Conservation (phyloP, 2,113 vertebrate species). For the Tachysurus fulvidraco region DNA sequence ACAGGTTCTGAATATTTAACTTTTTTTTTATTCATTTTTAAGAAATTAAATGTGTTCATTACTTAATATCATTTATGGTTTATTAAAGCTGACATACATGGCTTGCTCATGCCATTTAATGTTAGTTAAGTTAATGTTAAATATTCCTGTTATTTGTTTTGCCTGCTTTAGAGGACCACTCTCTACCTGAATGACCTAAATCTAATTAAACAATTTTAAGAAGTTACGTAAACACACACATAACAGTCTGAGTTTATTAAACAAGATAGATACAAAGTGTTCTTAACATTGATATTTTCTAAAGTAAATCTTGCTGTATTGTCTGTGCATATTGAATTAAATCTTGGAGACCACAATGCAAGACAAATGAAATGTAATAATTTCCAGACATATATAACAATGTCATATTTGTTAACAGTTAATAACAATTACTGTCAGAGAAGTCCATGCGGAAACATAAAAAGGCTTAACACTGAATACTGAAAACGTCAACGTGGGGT, state of each 20-base stretch:
- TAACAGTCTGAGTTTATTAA: constrained; percentile 80
- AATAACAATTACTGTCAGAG: constrained; percentile 87
- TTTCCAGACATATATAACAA: constrained; percentile 86
- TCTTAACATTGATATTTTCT: constrained; percentile 74
- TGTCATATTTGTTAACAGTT: constrained; percentile 86
- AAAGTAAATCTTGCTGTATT: constrained; percentile 72
- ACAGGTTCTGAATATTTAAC: not conserved
- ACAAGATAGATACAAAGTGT: constrained; percentile 80
- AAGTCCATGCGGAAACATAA: constrained; percentile 87
- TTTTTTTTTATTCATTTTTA: not conserved
- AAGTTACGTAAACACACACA: constrained; percentile 53
- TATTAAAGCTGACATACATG: not conserved
- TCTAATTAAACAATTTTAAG: not conserved
- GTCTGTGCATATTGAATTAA: constrained; percentile 75
- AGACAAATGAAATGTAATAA: constrained; percentile 74
- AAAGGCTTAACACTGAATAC: constrained; percentile 86
- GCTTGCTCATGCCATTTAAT: not conserved
- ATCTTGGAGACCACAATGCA: constrained; percentile 79
- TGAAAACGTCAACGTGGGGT: constrained; percentile 80
- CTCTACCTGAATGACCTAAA: not conserved
- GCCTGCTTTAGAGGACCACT: not conserved
- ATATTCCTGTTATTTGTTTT: not conserved
- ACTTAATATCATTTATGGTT: not conserved
- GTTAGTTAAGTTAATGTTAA: not conserved
- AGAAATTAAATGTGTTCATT: not conserved